These are phyloP conservation scores for Eleginops maclovinus DNA, from an alignment of 2,113 vertebrate genomes.

Conservation along the genomic window DNA sequence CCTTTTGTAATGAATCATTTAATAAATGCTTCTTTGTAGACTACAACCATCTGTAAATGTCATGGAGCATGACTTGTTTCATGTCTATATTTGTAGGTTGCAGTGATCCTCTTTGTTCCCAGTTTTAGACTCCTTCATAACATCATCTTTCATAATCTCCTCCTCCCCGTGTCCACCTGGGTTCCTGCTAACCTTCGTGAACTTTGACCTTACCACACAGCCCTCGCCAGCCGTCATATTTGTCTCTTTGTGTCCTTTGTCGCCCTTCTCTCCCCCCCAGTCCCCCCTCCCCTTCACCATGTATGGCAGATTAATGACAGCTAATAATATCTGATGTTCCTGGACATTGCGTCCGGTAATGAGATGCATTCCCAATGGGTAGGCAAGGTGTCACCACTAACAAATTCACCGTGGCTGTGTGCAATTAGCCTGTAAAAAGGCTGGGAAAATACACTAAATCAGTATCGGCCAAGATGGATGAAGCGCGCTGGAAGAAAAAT, in stretches of 20 bases:
- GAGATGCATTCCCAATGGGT: constrained; percentile 97
- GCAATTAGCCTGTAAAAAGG: constrained; percentile 98
- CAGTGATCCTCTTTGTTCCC: neutral
- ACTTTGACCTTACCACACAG: constrained; percentile 86
- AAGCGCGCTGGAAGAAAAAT: constrained; percentile 83
- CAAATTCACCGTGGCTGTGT: constrained; percentile 92
- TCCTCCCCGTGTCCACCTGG: constrained; percentile 38
- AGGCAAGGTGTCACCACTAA: constrained; percentile 97
- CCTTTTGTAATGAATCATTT: neutral
- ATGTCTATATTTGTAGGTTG: neutral
- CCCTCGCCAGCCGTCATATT: constrained; percentile 83
- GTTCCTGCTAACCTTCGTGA: constrained; percentile 74
- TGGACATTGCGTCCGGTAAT: constrained; percentile 97
- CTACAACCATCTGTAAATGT: neutral
- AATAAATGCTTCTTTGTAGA: neutral
- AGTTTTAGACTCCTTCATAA: constrained; percentile 30
- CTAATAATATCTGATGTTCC: constrained; percentile 99
- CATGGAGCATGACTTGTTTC: neutral
- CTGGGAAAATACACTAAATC: constrained; percentile 92
- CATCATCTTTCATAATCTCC: constrained; percentile 46
- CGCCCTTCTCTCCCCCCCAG: constrained; percentile 63
- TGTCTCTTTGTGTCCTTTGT: constrained; percentile 85
- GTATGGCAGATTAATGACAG: constrained; percentile 99
- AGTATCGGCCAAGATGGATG: constrained; percentile 91
- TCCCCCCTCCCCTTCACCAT: constrained; percentile 80